Conservation (phyloP, 2,113 vertebrate genomes). For the Tragulus kanchil region DNA sequence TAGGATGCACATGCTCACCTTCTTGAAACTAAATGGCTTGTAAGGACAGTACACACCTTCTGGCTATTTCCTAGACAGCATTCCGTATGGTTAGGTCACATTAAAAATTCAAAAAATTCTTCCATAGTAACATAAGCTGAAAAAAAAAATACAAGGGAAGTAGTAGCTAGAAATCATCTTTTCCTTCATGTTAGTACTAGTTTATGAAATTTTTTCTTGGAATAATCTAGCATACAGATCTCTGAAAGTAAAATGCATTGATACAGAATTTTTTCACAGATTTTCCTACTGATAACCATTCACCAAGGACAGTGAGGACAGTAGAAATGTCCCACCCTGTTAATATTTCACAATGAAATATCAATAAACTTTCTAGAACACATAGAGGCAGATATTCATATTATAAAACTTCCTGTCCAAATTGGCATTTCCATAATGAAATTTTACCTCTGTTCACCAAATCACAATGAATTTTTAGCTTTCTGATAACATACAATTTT, state of each 20-base stretch:
- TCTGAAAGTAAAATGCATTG: conserved; percentile 50
- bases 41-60: background rate
- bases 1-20: background rate
- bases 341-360: background rate
- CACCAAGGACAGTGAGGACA: background rate
- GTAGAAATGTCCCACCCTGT: background rate
- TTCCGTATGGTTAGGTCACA: conserved; percentile 27
- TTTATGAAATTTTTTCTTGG: background rate
- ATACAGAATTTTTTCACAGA: background rate
- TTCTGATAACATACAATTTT: background rate
- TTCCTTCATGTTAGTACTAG: background rate
- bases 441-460: background rate
- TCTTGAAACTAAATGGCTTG: background rate
- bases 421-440: background rate
- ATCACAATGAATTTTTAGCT: background rate
- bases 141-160: background rate
- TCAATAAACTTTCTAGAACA: background rate
- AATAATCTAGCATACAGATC: background rate
- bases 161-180: background rate
- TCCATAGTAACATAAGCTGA: background rate
- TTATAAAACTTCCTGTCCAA: background rate
- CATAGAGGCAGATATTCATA: background rate
- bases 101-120: conserved; percentile 28
- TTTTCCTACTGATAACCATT: background rate
- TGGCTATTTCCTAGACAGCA: background rate